These are phyloP conservation scores for Latheticus oryzae DNA, from an alignment of 2,888 invertebrate genomes.

Conservation along the genomic window DNA sequence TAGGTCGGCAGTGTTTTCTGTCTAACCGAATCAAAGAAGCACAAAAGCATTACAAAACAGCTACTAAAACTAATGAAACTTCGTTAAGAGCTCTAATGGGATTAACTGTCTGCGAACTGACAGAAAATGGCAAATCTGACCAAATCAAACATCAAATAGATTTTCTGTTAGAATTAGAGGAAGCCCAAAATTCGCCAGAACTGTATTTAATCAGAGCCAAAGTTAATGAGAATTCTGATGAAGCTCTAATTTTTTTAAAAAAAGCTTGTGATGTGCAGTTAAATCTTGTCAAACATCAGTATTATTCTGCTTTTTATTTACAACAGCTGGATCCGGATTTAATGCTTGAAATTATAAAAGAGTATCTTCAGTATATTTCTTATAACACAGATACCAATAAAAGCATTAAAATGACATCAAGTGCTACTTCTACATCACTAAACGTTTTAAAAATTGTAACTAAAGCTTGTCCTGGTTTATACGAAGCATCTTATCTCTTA, in stretches of 20 bases:
- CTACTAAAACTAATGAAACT: constrained; percentile 86
- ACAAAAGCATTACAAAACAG: constrained; percentile 80
- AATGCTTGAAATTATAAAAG: constrained; percentile 80
- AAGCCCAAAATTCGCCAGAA: constrained; percentile 74
- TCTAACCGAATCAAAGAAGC: constrained; percentile 84
- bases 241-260: constrained; percentile 72
- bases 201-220: constrained; percentile 78
- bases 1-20: constrained; percentile 83
- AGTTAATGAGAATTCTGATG: constrained; percentile 68
- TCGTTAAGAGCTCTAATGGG: constrained; percentile 85
- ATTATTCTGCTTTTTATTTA: constrained; percentile 82
- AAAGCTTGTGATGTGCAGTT: constrained; percentile 72
- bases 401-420: constrained; percentile 12
- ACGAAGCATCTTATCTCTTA: constrained; percentile 74
- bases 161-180: constrained; percentile 84
- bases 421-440: constrained; percentile 58
- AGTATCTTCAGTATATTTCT: constrained; percentile 81
- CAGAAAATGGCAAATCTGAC: constrained; percentile 77
- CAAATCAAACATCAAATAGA: constrained; percentile 88
- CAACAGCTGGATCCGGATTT: constrained; percentile 87
- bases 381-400: constrained; percentile 39
- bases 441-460: constrained; percentile 78
- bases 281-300: constrained; percentile 67
- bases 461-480: constrained; percentile 85
- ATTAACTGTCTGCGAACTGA: constrained; percentile 84